Evolutionary conservation across 1,140 invertebrate species (phyloP), one percentile per base, ranked within the genome.

Genomic region (Kradibia gibbosae): DNA sequence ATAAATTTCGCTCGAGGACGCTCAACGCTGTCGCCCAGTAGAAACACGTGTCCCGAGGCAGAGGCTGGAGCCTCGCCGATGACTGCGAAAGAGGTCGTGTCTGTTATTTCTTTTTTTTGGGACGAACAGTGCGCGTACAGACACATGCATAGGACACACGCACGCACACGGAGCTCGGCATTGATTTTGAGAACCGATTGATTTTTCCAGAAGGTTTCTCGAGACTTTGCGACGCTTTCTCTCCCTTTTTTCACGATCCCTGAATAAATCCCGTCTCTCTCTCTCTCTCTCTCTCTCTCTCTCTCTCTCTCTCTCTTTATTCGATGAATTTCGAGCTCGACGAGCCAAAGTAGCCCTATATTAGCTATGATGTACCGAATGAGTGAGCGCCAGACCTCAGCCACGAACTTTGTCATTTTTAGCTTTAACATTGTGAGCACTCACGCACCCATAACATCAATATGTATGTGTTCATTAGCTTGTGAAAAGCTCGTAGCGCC

Each of bases 171-270:
- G 31, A 20, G 50, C 4, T 20, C 13, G n/a, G 31, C 60, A 65
- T 36, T 65, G 60, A 65, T 65, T 65, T 65, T 15, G 60, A 36
- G 60, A 65, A 65, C 31, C 60, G 62, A 67, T 39, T 67, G 62
- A 67, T 39, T 67, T 39, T 67, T n/a, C 34, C 34, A 39, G 7
- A n/a, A 67, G 4, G 62, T 67, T 39, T 0, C 34, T 39, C 20
- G 25, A 60, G 31, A 60, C n/a, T n/a, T 22, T 22, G 13, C 5
- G 10, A 11, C 50, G 3, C 13, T 3, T 22, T 53, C 15, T 3
- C 7, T 39, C 62, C 22, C 28, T 28, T n/a, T 39, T 65, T 28
- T 67, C 34, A 36, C 20, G 62, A n/a, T 1, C 4, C 20, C 15
- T 34, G 62, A 39, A 39, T 22, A 67, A 53, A 67, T 67, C 3